Percentiles rank a stretch among this genome's conserved stretches.
Evolutionary conservation across 1,140 invertebrate species (phyloP).

Genomic region (Bombus waltoni): DNA sequence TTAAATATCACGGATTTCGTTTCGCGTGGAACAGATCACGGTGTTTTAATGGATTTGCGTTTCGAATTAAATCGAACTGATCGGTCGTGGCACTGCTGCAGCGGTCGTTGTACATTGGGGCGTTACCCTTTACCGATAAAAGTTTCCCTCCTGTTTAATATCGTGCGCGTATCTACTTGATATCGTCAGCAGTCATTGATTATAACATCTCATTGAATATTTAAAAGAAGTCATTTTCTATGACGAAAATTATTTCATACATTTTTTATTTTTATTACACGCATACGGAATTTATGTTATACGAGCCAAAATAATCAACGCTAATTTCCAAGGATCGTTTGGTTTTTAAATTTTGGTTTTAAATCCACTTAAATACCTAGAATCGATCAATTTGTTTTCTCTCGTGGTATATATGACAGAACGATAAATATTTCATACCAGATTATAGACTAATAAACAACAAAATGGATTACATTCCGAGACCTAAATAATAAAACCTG

Average conservation of each 20-base stretch:
- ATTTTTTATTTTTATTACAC: neutral
- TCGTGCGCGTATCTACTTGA: no score
- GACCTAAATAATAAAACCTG: no score
- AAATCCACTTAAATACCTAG: no score
- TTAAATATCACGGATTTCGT: neutral
- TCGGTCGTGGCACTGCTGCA: neutral
- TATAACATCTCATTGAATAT: neutral
- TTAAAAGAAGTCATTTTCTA: neutral
- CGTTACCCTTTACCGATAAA: constrained; percentile 13
- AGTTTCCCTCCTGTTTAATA: neutral
- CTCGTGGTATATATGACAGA: no score
- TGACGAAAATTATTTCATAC: neutral
- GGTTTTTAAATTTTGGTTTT: neutral
- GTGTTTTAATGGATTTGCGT: neutral
- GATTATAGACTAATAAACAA: no score
- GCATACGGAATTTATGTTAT: neutral
- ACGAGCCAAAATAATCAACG: neutral
- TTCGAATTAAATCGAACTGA: constrained; percentile 1
- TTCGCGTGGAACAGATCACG: neutral
- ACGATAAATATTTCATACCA: no score
- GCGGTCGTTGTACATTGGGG: neutral
- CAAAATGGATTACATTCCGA: no score
- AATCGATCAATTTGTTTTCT: no score
- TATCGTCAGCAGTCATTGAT: neutral
- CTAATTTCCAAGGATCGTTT: no score